Percentiles rank a stretch among this genome's conserved stretches.
Conservation (phyloP, 2,797 vertebrate genomes). For the Natrix natrix region DNA sequence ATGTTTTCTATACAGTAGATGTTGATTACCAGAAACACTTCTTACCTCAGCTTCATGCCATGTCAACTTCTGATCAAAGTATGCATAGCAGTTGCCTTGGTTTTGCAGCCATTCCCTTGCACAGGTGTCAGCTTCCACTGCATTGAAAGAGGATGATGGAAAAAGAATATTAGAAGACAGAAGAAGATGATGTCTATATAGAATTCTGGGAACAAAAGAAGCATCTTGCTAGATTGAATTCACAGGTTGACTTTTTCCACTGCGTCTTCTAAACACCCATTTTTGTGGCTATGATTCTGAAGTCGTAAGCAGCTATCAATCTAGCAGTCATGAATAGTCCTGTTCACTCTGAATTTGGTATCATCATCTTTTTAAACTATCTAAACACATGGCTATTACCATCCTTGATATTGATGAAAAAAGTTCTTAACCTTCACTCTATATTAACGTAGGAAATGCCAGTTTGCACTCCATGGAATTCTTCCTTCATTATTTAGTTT, state of each 20-base stretch:
- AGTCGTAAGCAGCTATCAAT: not conserved
- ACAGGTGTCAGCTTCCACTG: not conserved
- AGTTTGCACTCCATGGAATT: not conserved
- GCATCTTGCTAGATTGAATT: not conserved
- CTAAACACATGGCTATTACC: not conserved
- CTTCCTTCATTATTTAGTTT: not conserved
- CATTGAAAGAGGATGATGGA: not conserved
- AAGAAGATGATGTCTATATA: not conserved
- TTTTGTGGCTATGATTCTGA: not conserved
- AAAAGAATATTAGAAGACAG: not conserved
- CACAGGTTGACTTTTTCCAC: not conserved
- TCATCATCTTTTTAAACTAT: not conserved
- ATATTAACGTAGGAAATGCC: not conserved
- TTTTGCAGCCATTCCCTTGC: constrained; percentile 1
- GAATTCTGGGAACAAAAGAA: not conserved
- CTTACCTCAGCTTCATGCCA: constrained; percentile 26
- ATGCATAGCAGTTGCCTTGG: not conserved
- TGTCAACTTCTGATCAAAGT: not conserved
- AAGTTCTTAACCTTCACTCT: not conserved
- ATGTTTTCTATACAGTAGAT: no score
- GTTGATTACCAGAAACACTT: not conserved
- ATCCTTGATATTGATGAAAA: not conserved
- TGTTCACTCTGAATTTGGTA: not conserved
- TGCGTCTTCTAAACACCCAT: not conserved
- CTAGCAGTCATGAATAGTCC: not conserved